Conservation (phyloP, 2,113 vertebrate species). For the Channa maculata region DNA sequence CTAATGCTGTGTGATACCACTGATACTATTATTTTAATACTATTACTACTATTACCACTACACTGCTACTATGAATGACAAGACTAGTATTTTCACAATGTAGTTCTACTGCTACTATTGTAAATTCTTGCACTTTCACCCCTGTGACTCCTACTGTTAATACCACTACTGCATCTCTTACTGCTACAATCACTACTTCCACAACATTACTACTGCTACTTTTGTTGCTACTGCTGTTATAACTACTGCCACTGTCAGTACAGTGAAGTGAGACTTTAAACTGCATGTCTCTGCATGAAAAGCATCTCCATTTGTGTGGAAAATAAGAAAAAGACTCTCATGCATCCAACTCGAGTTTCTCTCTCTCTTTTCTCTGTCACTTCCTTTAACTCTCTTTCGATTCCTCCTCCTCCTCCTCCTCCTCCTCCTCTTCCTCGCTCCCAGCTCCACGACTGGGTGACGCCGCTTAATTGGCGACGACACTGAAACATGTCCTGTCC, state of each 20-base stretch:
- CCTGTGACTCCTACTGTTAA: not conserved
- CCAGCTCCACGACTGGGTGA: slow-evolving; percentile 60
- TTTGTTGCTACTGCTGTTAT: not conserved
- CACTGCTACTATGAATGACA: not conserved
- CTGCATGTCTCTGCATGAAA: slow-evolving; percentile 2
- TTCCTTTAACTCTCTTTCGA: slow-evolving; percentile 22
- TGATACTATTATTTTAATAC: not conserved
- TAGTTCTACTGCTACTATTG: too few species aligned
- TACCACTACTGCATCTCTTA: not conserved
- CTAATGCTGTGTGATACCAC: too few species aligned
- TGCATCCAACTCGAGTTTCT: slow-evolving; percentile 24
- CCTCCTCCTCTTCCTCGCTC: slow-evolving; percentile 34
- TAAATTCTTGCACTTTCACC: too few species aligned
- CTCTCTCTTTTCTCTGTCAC: slow-evolving; percentile 32
- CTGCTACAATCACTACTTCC: not conserved
- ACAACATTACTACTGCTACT: not conserved
- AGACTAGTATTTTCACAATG: too few species aligned
- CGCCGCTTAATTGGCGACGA: slow-evolving; percentile 73
- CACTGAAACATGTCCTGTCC: slow-evolving; percentile 75
- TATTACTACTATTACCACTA: not conserved
- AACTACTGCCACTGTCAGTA: not conserved
- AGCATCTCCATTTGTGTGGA: slow-evolving; percentile 40
- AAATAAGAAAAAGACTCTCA: slow-evolving; percentile 38
- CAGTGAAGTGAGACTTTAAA: slow-evolving; percentile 5
- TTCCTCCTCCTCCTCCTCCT: slow-evolving; percentile 19